A percentile compares a stretch with the other conserved stretches of the same genome.
phyloP scores from a whole-genome alignment of 2,113 vertebrate genomes.

The Anser cygnoides region DNA sequence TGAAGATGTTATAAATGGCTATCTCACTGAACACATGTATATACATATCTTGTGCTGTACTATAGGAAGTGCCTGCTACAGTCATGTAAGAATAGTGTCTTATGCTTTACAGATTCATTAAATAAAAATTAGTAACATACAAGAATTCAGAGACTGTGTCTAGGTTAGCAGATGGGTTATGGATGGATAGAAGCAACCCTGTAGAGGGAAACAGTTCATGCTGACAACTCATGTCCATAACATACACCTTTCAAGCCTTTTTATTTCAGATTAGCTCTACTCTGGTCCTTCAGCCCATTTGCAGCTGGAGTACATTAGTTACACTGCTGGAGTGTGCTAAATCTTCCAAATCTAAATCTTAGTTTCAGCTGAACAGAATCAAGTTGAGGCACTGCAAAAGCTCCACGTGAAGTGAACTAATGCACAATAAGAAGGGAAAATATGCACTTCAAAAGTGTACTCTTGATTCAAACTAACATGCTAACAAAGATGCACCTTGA shows the following conservation, averaged over 20 bases:
- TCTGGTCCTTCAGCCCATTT: conserved; percentile 14
- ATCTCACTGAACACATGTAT: not conserved
- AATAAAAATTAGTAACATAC: not conserved
- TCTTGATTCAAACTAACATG: not conserved
- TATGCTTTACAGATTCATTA: not conserved
- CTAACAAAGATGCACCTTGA: not conserved
- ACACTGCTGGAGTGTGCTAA: conserved; percentile 56
- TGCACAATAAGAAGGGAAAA: not conserved
- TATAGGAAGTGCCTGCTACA: not conserved
- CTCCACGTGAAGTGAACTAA: conserved; percentile 15
- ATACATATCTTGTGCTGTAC: not conserved
- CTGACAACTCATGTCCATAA: conserved; percentile 32
- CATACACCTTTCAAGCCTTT: conserved; percentile 39
- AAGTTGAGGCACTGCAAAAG: conserved; percentile 49
- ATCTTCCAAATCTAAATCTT: conserved; percentile 42
- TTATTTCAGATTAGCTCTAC: conserved; percentile 46
- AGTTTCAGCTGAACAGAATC: conserved; percentile 64
- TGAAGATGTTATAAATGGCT: not conserved
- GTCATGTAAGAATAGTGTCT: not conserved
- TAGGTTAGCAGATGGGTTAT: conserved; percentile 10
- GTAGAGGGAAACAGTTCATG: not conserved
- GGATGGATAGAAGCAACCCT: not conserved
- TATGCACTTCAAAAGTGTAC: conserved; percentile 17
- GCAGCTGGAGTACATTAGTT: conserved; percentile 66
- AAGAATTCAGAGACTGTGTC: not conserved